Percentiles rank a stretch among this genome's conserved stretches.
phyloP scores from a whole-genome alignment of 2,113 vertebrate genomes.

The Fregata magnificens region DNA sequence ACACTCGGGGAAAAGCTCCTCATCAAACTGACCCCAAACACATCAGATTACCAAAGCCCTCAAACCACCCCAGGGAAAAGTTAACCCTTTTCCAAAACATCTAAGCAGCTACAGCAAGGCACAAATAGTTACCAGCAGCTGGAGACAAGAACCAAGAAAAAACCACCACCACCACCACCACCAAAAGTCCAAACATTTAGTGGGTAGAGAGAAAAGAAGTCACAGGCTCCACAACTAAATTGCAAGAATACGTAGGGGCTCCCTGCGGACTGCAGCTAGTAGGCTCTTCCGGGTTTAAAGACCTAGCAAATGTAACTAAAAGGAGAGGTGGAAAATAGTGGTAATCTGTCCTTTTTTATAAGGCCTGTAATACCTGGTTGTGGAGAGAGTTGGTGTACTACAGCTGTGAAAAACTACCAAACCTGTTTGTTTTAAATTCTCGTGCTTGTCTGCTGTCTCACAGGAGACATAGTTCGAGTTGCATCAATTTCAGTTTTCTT shows the following conservation, averaged over 20 bases:
- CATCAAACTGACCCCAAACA: neutral
- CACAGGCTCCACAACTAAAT: neutral
- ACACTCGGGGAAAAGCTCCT: neutral
- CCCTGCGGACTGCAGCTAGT: neutral
- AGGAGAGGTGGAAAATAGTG: neutral
- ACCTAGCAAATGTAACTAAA: neutral
- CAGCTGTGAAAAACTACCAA: neutral
- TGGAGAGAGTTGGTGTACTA: neutral
- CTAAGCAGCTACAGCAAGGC: neutral
- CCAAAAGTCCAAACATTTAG: neutral
- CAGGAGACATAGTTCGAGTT: neutral
- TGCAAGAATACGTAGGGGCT: neutral
- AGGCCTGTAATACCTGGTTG: neutral
- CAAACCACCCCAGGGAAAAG: neutral
- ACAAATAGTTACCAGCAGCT: neutral
- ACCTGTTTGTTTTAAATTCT: neutral
- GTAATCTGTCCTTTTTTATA: neutral
- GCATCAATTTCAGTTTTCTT: neutral
- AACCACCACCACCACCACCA: accelerated
- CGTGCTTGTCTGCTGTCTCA: neutral
- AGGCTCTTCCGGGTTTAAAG: neutral
- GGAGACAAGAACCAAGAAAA: neutral
- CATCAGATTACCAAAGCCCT: neutral
- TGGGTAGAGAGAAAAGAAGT: neutral
- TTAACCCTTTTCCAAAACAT: neutral